Evolutionary conservation across 2,888 invertebrate genomes (phyloP).

Genomic region (Drosophila phalerata): DNA sequence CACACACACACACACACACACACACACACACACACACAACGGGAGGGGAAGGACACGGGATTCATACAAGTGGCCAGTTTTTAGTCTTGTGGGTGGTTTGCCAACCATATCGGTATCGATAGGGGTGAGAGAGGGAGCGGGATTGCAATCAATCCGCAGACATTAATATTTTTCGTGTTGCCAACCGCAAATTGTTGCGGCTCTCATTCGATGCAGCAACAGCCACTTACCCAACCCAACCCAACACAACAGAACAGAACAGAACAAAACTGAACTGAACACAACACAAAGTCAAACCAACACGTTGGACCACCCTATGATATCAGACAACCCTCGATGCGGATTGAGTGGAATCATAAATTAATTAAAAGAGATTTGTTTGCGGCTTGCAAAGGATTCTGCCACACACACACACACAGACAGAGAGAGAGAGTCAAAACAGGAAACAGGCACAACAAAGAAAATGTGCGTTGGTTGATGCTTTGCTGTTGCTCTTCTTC

Average conservation of each 20-base stretch:
- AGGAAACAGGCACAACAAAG: constrained; percentile 67
- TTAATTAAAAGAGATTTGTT: constrained; percentile 85
- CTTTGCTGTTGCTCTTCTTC: constrained; percentile 14
- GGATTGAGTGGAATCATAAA: constrained; percentile 84
- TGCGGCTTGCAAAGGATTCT: constrained; percentile 83
- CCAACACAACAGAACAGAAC: background rate
- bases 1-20: background rate
- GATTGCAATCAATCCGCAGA: constrained; percentile 77
- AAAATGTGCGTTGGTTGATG: constrained; percentile 69
- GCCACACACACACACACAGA: constrained; percentile 41
- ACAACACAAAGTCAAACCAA: background rate
- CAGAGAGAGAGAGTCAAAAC: constrained; percentile 37
- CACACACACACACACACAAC: background rate
- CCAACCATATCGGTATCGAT: background rate
- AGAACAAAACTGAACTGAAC: background rate
- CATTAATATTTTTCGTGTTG: constrained; percentile 80
- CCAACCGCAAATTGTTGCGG: constrained; percentile 80
- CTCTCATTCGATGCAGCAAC: constrained; percentile 58
- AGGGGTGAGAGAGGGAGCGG: background rate
- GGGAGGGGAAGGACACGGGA: constrained; percentile 23
- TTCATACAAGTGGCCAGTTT: constrained; percentile 70
- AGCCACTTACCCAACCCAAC: constrained; percentile 36
- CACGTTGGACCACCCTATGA: constrained; percentile 26
- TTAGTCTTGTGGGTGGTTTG: constrained; percentile 57
- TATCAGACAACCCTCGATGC: constrained; percentile 76